Evolutionary conservation across 2,113 vertebrate genomes (phyloP).

Genomic region (Spilogale gracilis): DNA sequence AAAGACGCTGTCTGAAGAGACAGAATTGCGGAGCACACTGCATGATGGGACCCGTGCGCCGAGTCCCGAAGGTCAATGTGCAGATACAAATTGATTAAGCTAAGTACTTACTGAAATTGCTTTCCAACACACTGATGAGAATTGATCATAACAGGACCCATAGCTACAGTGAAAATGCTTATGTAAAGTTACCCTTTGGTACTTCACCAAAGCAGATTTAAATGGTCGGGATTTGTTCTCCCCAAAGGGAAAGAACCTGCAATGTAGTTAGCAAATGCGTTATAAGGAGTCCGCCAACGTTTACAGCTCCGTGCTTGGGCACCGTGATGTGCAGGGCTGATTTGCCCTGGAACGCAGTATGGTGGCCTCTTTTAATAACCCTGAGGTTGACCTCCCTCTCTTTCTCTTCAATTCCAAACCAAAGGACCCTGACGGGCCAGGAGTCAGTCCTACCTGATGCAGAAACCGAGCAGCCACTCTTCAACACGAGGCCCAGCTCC

Average conservation of each 20-base stretch:
- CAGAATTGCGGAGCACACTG: not conserved
- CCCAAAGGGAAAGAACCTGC: not conserved
- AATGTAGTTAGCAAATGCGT: not conserved
- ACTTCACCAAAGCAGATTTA: slow-evolving; percentile 49
- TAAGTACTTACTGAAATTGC: slow-evolving; percentile 74
- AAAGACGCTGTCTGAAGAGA: slow-evolving; percentile 43
- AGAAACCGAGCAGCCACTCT: not conserved
- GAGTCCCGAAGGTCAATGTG: slow-evolving; percentile 63
- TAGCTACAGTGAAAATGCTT: not conserved
- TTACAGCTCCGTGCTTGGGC: not conserved
- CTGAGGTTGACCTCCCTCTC: not conserved
- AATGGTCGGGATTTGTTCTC: not conserved
- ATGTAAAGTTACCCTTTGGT: slow-evolving; percentile 20
- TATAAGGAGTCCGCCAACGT: not conserved
- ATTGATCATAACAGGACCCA: slow-evolving; percentile 50
- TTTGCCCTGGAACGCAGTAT: not conserved
- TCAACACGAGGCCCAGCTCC: not conserved
- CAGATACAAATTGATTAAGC: slow-evolving; percentile 76
- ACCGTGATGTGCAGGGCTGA: not conserved
- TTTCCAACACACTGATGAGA: slow-evolving; percentile 72
- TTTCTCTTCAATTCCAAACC: not conserved
- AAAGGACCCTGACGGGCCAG: not conserved
- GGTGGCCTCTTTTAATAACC: not conserved
- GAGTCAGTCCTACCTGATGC: not conserved
- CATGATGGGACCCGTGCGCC: not conserved